Evolutionary conservation across 2,888 invertebrate genomes (phyloP), one percentile per base, ranked within the genome.

Genomic region (Drosophila anomalata): DNA sequence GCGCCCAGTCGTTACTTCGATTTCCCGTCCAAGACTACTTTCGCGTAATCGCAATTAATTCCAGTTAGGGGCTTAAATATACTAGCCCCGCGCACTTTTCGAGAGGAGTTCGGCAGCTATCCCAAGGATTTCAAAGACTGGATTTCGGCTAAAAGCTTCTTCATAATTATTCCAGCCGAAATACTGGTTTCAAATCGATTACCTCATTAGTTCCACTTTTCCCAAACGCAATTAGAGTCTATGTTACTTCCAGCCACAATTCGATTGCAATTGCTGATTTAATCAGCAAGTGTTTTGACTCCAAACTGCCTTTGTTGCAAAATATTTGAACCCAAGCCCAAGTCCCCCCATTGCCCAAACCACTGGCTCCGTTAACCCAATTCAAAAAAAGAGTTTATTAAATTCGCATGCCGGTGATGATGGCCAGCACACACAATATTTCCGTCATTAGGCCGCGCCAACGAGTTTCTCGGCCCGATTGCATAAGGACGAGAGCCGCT

Each of bases 381-480:
- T 84, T 84, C 0, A 79, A 84, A 78, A 84, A 84, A 81, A 83
- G 83, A 73, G 84, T 80, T 83, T 83, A 83, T 80, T 80, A 83
- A 86, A 80, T 77, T 76, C 77, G 75, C 75, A 75, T 78, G 75
- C 78, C 69, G n/a, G 17, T 54, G 50, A 26, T 54, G 50, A 26
- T 53, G 44, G 29, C 44, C 17, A 82, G 78, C 85, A 76, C 81
- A 78, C 58, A 31, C 20, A 44, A 81, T 73, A 80, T 86, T 86
- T 83, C 80, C 83, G 82, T 85, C 86, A 85, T 87, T 81, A 84
- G 78, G 63, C 52, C 22, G 14, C 26, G n/a, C 68, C 77, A 86
- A 83, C 79, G 48, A 71, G 80, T 86, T 72, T 71, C 84, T 73
- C n/a, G 41, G 57, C 24, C 20, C 29, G 20, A 60, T 85, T 83